Percentiles rank a stretch among this genome's conserved stretches.
These are phyloP conservation scores for Merluccius polli DNA, from an alignment of 2,797 vertebrate genomes.

Conservation along the genomic window DNA sequence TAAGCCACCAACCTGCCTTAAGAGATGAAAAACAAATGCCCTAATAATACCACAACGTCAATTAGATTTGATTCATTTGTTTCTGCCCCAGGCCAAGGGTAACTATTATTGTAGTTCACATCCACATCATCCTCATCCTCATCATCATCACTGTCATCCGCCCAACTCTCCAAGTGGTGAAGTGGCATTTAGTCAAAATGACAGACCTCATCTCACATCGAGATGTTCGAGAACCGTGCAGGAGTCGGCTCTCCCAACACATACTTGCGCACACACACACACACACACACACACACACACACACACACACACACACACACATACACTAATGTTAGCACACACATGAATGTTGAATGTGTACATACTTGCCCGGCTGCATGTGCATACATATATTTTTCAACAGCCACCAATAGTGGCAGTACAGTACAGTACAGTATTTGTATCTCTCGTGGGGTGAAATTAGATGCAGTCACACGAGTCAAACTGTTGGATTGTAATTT, in stretches of 20 bases:
- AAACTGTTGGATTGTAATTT: too few relatives aligned
- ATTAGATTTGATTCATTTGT: conserved; percentile 14
- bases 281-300: too few relatives aligned
- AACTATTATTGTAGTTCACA: conserved; percentile 38
- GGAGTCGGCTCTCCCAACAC: too few relatives aligned
- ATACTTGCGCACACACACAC: too few relatives aligned
- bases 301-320: too few relatives aligned
- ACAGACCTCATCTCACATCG: conserved; percentile 2
- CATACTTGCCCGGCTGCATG: not conserved
- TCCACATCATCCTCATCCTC: conserved; percentile 39
- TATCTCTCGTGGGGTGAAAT: too few relatives aligned
- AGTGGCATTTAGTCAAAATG: conserved; percentile 32
- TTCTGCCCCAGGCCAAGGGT: not conserved
- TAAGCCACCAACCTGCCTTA: conserved; percentile 28
- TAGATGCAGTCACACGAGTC: too few relatives aligned
- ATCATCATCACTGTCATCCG: not conserved
- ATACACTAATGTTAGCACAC: too few relatives aligned
- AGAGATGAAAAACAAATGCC: conserved; percentile 24
- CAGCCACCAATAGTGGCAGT: too few relatives aligned
- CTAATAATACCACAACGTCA: not conserved
- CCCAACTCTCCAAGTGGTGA: conserved; percentile 17
- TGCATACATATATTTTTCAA: not conserved
- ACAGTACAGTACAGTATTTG: too few relatives aligned
- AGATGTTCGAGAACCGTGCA: too few relatives aligned
- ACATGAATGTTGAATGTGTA: not conserved